These are phyloP conservation scores for Sternotherus odoratus DNA, from an alignment of 2,797 vertebrate species.

Conservation along the genomic window DNA sequence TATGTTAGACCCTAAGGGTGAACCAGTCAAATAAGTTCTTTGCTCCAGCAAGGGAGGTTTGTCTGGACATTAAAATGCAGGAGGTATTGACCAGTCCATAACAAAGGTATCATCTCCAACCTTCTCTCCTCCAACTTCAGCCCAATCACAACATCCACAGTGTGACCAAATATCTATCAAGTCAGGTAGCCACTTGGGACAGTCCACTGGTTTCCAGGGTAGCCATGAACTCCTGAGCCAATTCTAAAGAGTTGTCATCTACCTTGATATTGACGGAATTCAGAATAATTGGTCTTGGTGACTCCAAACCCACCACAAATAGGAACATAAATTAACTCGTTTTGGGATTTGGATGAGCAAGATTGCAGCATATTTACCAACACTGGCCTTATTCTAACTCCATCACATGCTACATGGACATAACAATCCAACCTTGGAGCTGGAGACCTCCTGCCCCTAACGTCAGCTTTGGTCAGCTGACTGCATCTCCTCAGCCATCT, in stretches of 20 bases:
- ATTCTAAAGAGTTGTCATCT: too few relatives aligned
- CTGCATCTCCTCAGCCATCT: background rate
- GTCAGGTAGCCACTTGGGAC: too few relatives aligned
- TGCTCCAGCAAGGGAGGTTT: background rate
- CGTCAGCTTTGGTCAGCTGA: background rate
- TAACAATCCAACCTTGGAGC: background rate
- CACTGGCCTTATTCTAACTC: background rate
- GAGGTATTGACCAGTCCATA: background rate
- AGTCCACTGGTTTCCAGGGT: too few relatives aligned
- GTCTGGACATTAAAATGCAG: background rate
- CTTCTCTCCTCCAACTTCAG: background rate
- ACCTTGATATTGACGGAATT: too few relatives aligned
- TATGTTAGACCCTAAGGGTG: background rate
- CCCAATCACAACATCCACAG: background rate
- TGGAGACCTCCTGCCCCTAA: background rate
- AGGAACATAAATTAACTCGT: too few relatives aligned
- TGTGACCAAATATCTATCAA: conserved; percentile 9
- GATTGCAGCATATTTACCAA: background rate
- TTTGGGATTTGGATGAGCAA: too few relatives aligned
- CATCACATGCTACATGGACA: background rate
- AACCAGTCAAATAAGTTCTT: background rate
- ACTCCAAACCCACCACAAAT: too few relatives aligned
- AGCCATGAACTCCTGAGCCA: too few relatives aligned
- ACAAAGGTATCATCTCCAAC: background rate
- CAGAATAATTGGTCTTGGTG: too few relatives aligned